Evolutionary conservation across 2,113 vertebrate genomes (phyloP).

Genomic region (Mirounga angustirostris): DNA sequence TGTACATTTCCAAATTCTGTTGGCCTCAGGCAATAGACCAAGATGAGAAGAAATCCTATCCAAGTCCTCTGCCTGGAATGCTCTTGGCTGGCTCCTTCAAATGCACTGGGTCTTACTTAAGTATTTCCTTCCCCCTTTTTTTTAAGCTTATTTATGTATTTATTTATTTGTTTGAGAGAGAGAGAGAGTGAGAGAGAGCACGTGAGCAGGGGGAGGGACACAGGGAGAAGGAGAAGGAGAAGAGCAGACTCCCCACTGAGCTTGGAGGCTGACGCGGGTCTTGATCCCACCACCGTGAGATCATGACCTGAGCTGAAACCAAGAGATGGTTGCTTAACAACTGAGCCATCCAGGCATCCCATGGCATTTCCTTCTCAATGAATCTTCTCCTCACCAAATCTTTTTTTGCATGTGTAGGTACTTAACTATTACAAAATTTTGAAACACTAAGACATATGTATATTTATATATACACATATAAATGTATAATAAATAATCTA

Average conservation of each 20-base stretch:
- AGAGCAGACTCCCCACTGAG: neutral
- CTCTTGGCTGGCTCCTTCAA: neutral
- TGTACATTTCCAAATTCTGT: neutral
- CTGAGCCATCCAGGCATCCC: neutral
- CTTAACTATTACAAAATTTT: neutral
- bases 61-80: neutral
- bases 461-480: neutral
- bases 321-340: neutral
- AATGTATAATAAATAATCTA: neutral
- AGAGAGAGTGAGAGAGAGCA: neutral
- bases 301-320: neutral
- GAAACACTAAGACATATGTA: neutral
- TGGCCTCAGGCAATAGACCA: neutral
- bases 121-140: neutral
- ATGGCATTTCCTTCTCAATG: neutral
- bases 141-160: neutral
- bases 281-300: neutral
- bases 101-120: neutral
- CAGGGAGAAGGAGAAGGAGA: neutral
- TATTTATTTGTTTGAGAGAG: too few relatives aligned
- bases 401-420: neutral
- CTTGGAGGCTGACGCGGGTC: neutral
- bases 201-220: neutral
- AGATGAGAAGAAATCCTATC: neutral
- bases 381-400: neutral